Evolutionary conservation across 2,113 vertebrate genomes (phyloP).

Genomic region (Camelus dromedarius): DNA sequence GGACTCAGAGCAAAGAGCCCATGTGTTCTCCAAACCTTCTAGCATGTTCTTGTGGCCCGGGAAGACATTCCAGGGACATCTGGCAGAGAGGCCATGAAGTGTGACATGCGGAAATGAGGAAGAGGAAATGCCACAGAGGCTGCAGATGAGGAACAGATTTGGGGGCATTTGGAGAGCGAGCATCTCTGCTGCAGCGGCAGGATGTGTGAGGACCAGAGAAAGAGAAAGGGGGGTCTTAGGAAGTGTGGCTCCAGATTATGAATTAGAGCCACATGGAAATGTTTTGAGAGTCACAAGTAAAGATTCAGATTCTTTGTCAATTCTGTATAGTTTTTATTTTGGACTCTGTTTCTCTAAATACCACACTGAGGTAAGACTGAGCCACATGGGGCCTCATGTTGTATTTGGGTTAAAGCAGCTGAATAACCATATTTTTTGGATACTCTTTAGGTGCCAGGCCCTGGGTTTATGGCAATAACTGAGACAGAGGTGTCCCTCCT

Average conservation of each 20-base stretch:
- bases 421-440: neutral
- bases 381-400: neutral
- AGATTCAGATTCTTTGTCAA: neutral
- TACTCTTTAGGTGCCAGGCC: no score
- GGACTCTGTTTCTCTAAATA: neutral
- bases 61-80: constrained; percentile 63
- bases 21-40: neutral
- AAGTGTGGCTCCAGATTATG: neutral
- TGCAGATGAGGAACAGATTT: constrained; percentile 27
- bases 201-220: neutral
- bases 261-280: neutral
- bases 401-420: neutral
- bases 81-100: constrained; percentile 10
- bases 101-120: neutral
- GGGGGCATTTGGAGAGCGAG: neutral
- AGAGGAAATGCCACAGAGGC: neutral
- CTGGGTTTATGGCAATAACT: neutral
- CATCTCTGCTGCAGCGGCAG: neutral
- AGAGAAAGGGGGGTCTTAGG: no score
- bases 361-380: neutral
- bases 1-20: neutral
- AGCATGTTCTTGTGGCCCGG: neutral
- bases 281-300: neutral
- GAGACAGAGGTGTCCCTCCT: neutral
- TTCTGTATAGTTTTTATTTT: neutral